Base-by-base conservation (phyloP, 2,113 vertebrate species). In the Pelvicachromis taeniatus region DNA sequence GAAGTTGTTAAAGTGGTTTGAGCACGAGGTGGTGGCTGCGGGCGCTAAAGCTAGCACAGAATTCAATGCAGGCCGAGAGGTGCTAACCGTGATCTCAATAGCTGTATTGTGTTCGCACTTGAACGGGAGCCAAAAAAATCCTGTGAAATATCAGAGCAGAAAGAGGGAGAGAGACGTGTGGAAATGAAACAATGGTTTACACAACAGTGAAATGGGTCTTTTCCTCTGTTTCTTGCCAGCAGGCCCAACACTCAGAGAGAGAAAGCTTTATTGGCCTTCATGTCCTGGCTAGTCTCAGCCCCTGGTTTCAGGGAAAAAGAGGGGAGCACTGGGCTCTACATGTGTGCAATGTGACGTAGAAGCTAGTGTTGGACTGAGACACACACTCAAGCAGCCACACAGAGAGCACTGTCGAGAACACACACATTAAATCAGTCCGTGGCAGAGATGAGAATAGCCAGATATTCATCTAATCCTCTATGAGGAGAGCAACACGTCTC, bases 171-270 rank as follows among this genome's bases (percentile, higher is more conserved):
- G 87, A 93, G 91, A 93, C 90, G 90, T 93, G 92, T 94, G 89
- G 92, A 96, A 94, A 92, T 95, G 91, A 95, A 96, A 96, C 95
- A 96, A 95, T 95, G 93, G 91, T 95, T 96, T 96, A 94, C 92
- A 95, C 93, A 95, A 95, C 93, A 94, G 91, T 89, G 88, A 94
- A 95, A 95, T 88, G 85, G 93, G 88, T 86, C 81, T 88, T 94
- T 94, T 95, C 94, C 94, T 95, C 87, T 89, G 82, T 89, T 89
- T 91, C 92, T 85, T 82, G 61, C 91, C 90, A 89, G 89, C 80
- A 86, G 91, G 84, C 81, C 89, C 75, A 73, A 87, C 91, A 85
- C 91, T 88, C 65, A 75, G 73, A 78, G 86, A 87, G 85, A 90
- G 58, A 82, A 83, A 80, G 86, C 80, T 93, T 94, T 92, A 93